A percentile compares a stretch with the other conserved stretches of the same genome.
These are phyloP conservation scores for Cyprinus carpio DNA, from an alignment of 2,113 vertebrate species.

Conservation along the genomic window DNA sequence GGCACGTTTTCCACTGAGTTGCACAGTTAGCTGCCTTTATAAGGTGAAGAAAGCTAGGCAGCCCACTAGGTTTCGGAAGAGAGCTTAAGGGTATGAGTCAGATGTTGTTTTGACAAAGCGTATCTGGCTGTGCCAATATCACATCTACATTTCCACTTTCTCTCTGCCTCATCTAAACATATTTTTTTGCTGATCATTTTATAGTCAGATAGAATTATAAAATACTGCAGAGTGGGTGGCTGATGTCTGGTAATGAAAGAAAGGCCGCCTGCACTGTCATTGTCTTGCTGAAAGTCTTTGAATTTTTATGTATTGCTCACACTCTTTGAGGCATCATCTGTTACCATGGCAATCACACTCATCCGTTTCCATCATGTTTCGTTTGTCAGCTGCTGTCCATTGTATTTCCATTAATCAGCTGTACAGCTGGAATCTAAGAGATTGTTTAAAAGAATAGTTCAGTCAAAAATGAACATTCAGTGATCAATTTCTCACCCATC, in stretches of 20 bases:
- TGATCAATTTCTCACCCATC: not conserved
- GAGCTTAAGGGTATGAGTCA: conserved; percentile 13
- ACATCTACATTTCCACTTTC: conserved; percentile 21
- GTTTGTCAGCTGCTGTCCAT: conserved; percentile 46
- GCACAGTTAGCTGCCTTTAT: not conserved
- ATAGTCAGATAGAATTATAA: not conserved
- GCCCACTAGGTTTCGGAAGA: not conserved
- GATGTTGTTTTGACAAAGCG: conserved; percentile 15
- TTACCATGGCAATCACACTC: conserved; percentile 57
- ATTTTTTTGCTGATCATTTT: not conserved
- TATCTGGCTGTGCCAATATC: conserved; percentile 1
- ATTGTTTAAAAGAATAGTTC: conserved; percentile 1
- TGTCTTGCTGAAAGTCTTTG: conserved; percentile 18
- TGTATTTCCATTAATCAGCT: conserved; percentile 33
- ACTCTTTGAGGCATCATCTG: conserved; percentile 55
- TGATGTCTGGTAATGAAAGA: not conserved
- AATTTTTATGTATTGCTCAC: not conserved
- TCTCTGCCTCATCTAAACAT: conserved; percentile 7
- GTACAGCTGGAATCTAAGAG: not conserved
- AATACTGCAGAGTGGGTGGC: not conserved
- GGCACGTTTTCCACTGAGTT: not conserved
- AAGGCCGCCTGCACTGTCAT: not conserved
- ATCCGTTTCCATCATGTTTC: conserved; percentile 55
- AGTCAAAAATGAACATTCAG: not conserved
- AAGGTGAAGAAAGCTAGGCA: not conserved